Evolutionary conservation across 2,797 vertebrate genomes (phyloP).

Genomic region (Cottoperca gobio): DNA sequence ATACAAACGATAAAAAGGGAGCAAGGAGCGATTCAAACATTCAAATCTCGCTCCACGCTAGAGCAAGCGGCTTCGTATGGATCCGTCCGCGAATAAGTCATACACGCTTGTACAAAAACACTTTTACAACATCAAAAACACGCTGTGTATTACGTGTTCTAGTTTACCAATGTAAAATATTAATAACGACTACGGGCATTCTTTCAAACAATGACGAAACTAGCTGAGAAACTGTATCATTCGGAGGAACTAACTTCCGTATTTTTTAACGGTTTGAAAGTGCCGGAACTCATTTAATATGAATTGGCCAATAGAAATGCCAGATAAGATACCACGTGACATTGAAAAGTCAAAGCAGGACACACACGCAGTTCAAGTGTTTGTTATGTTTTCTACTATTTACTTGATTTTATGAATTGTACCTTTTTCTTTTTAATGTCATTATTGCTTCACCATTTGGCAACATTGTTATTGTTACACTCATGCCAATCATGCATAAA

Average conservation of each 20-base stretch:
- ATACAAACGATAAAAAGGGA: fast-evolving
- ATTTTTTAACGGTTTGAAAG: neutral
- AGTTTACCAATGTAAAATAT: fast-evolving
- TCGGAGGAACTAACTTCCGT: slow-evolving; percentile 53
- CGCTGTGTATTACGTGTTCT: fast-evolving
- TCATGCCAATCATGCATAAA: no score
- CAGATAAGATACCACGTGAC: slow-evolving; percentile 56
- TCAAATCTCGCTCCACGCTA: slow-evolving; percentile 73
- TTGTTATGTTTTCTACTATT: no score
- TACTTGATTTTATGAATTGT: no score
- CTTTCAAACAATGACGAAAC: neutral
- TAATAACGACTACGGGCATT: fast-evolving
- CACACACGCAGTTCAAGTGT: no score
- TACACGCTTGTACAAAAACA: neutral
- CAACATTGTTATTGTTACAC: no score
- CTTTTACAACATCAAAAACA: neutral
- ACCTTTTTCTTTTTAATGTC: no score
- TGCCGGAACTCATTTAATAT: slow-evolving; percentile 70
- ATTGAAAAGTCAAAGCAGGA: fast-evolving
- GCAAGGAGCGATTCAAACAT: slow-evolving; percentile 65
- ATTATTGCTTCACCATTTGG: no score
- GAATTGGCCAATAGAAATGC: slow-evolving; percentile 80
- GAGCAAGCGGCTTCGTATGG: neutral
- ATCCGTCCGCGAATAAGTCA: slow-evolving; percentile 53
- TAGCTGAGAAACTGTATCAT: neutral